These are phyloP conservation scores for Calephelis nemesis DNA, from an alignment of 1,140 invertebrate genomes.

Conservation along the genomic window DNA sequence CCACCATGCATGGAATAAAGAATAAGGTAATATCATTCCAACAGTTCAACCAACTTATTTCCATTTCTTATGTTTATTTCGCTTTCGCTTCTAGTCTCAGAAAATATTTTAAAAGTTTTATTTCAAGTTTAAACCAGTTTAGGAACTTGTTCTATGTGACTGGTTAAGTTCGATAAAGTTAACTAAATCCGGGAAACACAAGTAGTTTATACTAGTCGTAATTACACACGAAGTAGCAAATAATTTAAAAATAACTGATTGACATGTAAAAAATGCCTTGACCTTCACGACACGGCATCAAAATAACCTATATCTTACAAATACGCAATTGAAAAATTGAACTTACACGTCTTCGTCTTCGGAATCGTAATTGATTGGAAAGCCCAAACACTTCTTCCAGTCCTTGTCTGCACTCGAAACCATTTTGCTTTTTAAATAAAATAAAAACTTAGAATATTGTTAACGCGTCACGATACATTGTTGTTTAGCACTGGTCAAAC, in stretches of 20 bases:
- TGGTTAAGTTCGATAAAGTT: too few species aligned
- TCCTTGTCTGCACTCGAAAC: conserved; percentile 44
- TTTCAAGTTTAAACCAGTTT: too few species aligned
- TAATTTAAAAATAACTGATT: not conserved
- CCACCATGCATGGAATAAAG: too few species aligned
- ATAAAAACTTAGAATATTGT: conserved; percentile 24
- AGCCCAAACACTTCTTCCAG: conserved; percentile 62
- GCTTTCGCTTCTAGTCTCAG: too few species aligned
- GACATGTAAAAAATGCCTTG: conserved; percentile 22
- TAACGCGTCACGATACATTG: conserved; percentile 35
- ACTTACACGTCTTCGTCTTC: conserved; percentile 67
- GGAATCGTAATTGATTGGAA: conserved; percentile 62
- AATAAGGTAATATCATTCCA: too few species aligned
- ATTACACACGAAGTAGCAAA: too few species aligned
- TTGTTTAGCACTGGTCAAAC: conserved; percentile 21
- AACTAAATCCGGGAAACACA: too few species aligned
- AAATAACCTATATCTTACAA: conserved; percentile 21
- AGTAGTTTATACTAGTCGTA: too few species aligned
- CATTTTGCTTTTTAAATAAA: conserved; percentile 45
- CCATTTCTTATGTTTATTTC: too few species aligned
- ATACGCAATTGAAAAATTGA: conserved; percentile 25
- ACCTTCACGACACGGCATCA: conserved; percentile 22
- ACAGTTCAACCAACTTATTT: too few species aligned
- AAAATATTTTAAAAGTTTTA: too few species aligned
- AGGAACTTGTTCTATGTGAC: too few species aligned